A percentile compares a stretch with the other conserved stretches of the same genome.
phyloP scores from a whole-genome alignment of 1,140 invertebrate species.

The Olivierus martensii region DNA sequence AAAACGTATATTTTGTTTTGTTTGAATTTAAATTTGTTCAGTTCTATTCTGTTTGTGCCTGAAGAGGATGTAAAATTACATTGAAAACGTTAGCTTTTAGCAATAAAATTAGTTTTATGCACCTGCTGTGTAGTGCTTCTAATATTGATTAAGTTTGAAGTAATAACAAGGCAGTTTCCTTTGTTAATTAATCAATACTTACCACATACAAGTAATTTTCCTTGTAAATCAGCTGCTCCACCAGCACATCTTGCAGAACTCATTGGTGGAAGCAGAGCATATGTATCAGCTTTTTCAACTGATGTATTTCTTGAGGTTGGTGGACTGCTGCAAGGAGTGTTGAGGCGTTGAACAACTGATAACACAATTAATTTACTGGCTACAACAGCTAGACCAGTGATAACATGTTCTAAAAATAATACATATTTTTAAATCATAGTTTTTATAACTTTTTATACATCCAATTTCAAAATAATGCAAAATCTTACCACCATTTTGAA shows the following conservation, averaged over 20 bases:
- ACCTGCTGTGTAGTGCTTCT: too few species aligned
- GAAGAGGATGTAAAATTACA: too few species aligned
- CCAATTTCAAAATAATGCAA: background rate
- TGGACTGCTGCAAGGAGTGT: slow-evolving; percentile 30
- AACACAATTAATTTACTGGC: slow-evolving; percentile 45
- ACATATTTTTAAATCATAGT: background rate
- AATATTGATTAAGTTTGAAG: too few species aligned
- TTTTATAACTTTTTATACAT: background rate
- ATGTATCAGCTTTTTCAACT: slow-evolving; percentile 13
- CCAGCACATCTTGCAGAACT: slow-evolving; percentile 52
- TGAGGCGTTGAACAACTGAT: slow-evolving; percentile 45
- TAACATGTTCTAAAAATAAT: slow-evolving; percentile 37
- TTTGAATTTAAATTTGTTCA: too few species aligned
- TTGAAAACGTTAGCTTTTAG: too few species aligned
- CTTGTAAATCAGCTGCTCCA: slow-evolving; percentile 51
- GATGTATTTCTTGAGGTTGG: slow-evolving; percentile 15
- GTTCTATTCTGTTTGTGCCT: too few species aligned
- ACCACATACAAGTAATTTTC: slow-evolving; percentile 57
- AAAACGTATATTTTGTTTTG: too few species aligned
- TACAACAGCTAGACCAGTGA: slow-evolving; percentile 49
- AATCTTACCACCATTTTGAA: slow-evolving; percentile 38
- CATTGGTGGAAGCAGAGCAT: slow-evolving; percentile 43
- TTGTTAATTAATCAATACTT: too few species aligned
- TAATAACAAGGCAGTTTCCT: too few species aligned
- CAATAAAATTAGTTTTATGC: too few species aligned